These are phyloP conservation scores for Alethe diademata DNA, from an alignment of 2,113 vertebrate species.

Conservation along the genomic window DNA sequence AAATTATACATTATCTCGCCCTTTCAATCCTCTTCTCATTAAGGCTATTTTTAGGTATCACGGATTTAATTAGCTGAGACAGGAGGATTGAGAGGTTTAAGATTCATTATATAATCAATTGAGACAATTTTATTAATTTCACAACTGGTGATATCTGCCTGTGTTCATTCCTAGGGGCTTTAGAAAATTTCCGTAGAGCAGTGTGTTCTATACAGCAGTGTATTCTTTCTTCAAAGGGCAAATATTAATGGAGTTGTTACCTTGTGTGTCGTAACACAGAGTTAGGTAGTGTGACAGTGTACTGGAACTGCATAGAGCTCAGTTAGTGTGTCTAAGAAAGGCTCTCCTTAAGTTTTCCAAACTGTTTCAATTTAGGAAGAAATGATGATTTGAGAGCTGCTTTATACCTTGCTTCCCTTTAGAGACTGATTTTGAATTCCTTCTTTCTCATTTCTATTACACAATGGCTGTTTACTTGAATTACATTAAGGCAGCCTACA, in stretches of 20 bases:
- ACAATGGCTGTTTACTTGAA: neutral
- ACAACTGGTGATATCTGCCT: neutral
- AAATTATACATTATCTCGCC: neutral
- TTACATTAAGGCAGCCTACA: neutral
- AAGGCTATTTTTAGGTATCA: neutral
- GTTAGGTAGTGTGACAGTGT: neutral
- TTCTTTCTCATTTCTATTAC: neutral
- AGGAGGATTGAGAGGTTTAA: neutral
- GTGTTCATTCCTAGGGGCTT: neutral
- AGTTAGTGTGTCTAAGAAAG: neutral
- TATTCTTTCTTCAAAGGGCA: neutral
- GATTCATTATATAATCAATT: neutral
- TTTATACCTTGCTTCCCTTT: neutral
- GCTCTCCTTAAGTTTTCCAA: neutral
- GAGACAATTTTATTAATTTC: neutral
- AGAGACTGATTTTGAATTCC: neutral
- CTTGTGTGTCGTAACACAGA: neutral
- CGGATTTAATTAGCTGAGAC: neutral
- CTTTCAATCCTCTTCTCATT: neutral
- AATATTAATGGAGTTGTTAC: neutral
- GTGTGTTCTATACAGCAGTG: neutral
- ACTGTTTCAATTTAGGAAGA: neutral
- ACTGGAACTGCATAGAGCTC: neutral
- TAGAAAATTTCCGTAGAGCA: neutral
- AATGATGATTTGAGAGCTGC: neutral